Base-by-base conservation (phyloP, 2,888 invertebrate genomes). In the Amphipoea lucens region DNA sequence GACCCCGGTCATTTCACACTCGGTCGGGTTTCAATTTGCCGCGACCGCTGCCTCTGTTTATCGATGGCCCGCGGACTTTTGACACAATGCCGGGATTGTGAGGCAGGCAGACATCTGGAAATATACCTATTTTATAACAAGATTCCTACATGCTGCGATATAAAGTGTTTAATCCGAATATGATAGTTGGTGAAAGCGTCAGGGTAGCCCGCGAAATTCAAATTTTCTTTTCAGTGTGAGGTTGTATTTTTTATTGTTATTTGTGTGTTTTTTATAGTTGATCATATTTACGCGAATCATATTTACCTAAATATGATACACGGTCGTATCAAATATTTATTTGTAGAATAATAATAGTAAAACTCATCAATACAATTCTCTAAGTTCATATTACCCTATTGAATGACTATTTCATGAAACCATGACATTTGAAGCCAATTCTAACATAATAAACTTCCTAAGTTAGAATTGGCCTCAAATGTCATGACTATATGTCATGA, bases 11-110 rank as follows among this genome's bases (percentile, higher is more conserved):
- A 95, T 96, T 96, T 96, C 96, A 96, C 96, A 96, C 96, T 95
- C 93, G 94, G 96, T 92, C 95, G 95, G 90, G 90, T 96, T 96
- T 96, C 96, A 96, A 96, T 96, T 96, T 95, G 93, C 95, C 93
- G 93, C 95, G 94, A 93, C 92, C 92, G 76, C 86, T 82, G 92
- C 91, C 87, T 91, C 94, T 95, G 94, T 96, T 95, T 95, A 95
- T 95, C 94, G 93, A 93, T 89, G 88, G 90, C 89, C 91, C 90
- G 89, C 90, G 90, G 90, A 90, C 89, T 83, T 85, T 85, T 72
- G 85, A 87, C 84, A 82, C 63, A 83, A 74, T 79, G 69, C 68
- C 60, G 70, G 74, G 67, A 78, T 75, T 62, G 76, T 78, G n/a
- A 54, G 42, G 74, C 78, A 60, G 75, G 57, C 40, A 72, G 77